phyloP scores from a whole-genome alignment of 2,888 invertebrate genomes.

The Xylota segnis region DNA sequence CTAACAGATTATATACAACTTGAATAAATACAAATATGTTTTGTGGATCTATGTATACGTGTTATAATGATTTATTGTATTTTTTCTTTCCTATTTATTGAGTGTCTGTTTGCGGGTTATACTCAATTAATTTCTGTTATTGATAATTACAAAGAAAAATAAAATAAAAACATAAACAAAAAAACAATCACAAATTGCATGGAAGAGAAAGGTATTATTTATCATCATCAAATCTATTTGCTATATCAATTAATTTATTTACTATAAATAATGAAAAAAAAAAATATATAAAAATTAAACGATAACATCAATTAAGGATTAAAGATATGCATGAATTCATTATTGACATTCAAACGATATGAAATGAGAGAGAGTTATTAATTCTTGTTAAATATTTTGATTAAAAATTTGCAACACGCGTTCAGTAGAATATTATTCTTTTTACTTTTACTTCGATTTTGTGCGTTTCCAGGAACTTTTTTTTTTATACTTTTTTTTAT shows the following conservation, averaged over 20 bases:
- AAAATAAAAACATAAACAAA: conserved; percentile 28
- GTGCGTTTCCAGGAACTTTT: conserved; percentile 75
- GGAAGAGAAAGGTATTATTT: conserved; percentile 60
- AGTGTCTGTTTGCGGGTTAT: not conserved
- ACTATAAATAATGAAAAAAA: conserved; percentile 30
- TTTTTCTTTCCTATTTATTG: not conserved
- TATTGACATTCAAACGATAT: conserved; percentile 71
- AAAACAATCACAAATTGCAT: conserved; percentile 70
- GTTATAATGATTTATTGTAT: conserved; percentile 4
- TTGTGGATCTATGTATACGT: conserved; percentile 20
- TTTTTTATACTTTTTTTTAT: conserved; percentile 15
- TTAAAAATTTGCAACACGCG: conserved; percentile 53
- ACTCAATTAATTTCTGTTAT: conserved; percentile 31
- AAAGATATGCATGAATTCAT: conserved; percentile 73
- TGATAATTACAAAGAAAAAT: conserved; percentile 36
- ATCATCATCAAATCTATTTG: conserved; percentile 29
- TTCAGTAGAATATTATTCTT: conserved; percentile 21
- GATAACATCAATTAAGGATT: conserved; percentile 59
- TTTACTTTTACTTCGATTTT: conserved; percentile 48
- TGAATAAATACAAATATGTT: conserved; percentile 55
- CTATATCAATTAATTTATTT: conserved; percentile 39
- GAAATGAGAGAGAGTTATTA: conserved; percentile 53
- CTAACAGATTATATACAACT: conserved; percentile 52
- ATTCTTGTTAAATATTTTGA: conserved; percentile 29
- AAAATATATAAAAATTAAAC: conserved; percentile 1